Evolutionary conservation across 2,888 invertebrate species (phyloP).

Genomic region (Perizoma flavofasciatum): DNA sequence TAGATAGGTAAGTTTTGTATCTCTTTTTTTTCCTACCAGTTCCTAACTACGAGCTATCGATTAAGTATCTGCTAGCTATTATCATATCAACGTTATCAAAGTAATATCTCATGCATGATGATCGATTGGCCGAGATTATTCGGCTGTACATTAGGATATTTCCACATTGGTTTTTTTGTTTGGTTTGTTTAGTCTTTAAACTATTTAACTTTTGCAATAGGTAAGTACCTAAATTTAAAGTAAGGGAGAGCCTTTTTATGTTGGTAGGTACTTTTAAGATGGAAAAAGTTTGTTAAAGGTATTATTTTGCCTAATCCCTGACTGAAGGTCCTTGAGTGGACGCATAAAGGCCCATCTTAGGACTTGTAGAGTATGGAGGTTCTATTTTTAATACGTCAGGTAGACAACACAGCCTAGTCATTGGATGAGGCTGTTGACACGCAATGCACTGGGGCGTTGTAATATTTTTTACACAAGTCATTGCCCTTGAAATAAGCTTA

Average conservation of each 20-base stretch:
- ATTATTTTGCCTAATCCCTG: not conserved
- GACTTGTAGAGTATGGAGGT: slow-evolving; percentile 47
- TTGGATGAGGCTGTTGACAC: slow-evolving; percentile 67
- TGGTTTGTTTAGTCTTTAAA: no score
- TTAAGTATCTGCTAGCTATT: slow-evolving; percentile 13
- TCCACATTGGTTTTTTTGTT: no score
- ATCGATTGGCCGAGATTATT: slow-evolving; percentile 22
- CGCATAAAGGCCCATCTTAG: slow-evolving; percentile 45
- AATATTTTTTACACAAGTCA: slow-evolving; percentile 68
- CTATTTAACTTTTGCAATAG: no score
- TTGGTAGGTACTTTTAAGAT: no score
- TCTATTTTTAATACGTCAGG: slow-evolving; percentile 68
- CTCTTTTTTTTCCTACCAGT: not conserved
- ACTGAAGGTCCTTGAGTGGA: slow-evolving; percentile 1
- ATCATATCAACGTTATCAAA: slow-evolving; percentile 23
- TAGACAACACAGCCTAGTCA: slow-evolving; percentile 53
- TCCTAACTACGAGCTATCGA: slow-evolving; percentile 10
- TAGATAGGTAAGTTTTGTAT: not conserved
- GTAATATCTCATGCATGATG: slow-evolving; percentile 3
- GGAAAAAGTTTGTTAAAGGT: no score
- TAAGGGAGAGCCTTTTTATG: no score
- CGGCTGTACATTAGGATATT: no score
- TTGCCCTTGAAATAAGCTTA: slow-evolving; percentile 54
- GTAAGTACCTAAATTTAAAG: no score
- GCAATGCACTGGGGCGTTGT: slow-evolving; percentile 61